Percentiles rank a stretch among this genome's conserved stretches.
These are phyloP conservation scores for Tetranychus urticae DNA, from an alignment of 1,140 invertebrate genomes.

Conservation along the genomic window DNA sequence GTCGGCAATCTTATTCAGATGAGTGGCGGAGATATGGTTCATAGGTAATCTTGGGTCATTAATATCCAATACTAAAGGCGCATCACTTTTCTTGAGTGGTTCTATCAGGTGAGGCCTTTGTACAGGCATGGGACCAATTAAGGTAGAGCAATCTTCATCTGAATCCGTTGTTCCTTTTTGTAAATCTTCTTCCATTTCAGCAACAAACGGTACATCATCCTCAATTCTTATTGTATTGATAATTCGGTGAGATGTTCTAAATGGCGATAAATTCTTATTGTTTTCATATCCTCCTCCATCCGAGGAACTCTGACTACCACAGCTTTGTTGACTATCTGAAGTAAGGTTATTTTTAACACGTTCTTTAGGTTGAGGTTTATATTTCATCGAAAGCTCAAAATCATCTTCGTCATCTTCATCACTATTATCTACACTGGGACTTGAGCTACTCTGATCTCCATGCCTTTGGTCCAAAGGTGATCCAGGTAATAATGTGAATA, in stretches of 20 bases:
- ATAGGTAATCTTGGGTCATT: background rate
- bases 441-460: background rate
- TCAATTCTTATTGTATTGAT: background rate
- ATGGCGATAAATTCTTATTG: background rate
- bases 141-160: background rate
- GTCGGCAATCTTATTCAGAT: background rate
- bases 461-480: background rate
- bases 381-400: slow-evolving; percentile 19
- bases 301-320: background rate
- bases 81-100: background rate
- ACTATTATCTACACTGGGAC: slow-evolving; percentile 1
- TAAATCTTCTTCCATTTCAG: background rate
- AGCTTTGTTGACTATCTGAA: background rate
- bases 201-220: background rate
- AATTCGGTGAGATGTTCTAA: background rate
- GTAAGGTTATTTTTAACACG: background rate
- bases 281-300: background rate
- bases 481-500: slow-evolving; percentile 1
- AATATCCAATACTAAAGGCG: background rate
- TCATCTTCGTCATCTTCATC: slow-evolving; percentile 8
- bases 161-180: background rate
- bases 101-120: background rate
- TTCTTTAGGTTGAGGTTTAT: background rate
- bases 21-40: background rate
- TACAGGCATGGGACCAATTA: background rate